Evolutionary conservation across 2,113 vertebrate species (phyloP).

Genomic region (Catharus minimus): DNA sequence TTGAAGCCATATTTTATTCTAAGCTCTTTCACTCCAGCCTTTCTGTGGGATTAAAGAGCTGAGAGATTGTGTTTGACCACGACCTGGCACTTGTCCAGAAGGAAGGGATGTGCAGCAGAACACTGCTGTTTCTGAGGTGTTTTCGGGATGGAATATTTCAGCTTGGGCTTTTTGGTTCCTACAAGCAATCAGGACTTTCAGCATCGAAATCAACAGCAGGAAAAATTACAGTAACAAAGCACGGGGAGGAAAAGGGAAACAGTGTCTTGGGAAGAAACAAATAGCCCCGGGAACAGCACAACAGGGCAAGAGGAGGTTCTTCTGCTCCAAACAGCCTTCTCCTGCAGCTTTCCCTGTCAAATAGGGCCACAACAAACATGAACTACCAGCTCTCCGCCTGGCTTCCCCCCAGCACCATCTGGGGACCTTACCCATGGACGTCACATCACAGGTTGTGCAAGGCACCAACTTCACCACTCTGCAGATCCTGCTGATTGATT

Average conservation of each 20-base stretch:
- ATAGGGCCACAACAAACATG: background rate
- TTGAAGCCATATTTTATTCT: accelerated
- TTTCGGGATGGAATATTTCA: background rate
- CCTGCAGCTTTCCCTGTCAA: background rate
- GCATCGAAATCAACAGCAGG: background rate
- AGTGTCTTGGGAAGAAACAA: background rate
- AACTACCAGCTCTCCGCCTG: accelerated
- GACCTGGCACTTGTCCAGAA: background rate
- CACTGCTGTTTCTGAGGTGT: background rate
- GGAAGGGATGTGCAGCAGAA: background rate
- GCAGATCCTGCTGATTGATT: background rate
- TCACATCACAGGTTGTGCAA: background rate
- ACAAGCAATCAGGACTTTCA: background rate
- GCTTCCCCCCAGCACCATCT: background rate
- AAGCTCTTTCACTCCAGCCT: background rate
- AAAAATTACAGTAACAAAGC: background rate
- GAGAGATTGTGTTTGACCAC: background rate
- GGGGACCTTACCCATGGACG: accelerated
- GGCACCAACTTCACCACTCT: background rate
- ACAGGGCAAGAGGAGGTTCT: background rate
- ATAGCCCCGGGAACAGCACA: too few relatives aligned
- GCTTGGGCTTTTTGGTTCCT: background rate
- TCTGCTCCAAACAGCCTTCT: background rate
- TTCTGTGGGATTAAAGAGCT: background rate
- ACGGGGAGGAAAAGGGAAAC: background rate